phyloP scores from a whole-genome alignment of 2,888 invertebrate species.

The Rhabditoides inermis region DNA sequence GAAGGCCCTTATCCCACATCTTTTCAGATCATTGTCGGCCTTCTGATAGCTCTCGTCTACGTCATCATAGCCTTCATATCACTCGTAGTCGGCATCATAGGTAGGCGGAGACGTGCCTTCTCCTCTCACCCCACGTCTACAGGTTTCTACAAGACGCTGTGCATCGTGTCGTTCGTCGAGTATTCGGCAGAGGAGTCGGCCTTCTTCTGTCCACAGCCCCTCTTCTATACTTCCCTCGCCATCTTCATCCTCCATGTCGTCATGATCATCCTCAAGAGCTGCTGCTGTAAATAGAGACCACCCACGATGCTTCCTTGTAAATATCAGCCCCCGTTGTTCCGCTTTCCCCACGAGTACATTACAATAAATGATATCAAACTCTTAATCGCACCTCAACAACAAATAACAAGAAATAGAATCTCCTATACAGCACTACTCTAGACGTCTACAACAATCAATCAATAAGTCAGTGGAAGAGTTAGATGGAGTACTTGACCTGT shows the following conservation, averaged over 20 bases:
- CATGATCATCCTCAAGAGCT: conserved; percentile 29
- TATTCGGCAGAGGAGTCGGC: conserved; percentile 17
- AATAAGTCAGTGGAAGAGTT: too few species aligned
- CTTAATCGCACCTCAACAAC: too few species aligned
- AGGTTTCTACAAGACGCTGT: conserved; percentile 34
- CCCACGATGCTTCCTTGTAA: too few species aligned
- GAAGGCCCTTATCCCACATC: conserved; percentile 4
- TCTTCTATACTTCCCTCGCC: conserved; percentile 28
- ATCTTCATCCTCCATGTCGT: conserved; percentile 31
- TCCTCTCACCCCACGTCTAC: background rate
- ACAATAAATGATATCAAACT: too few species aligned
- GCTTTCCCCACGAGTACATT: too few species aligned
- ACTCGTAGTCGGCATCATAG: conserved; percentile 24
- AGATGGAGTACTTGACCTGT: conserved; percentile 40
- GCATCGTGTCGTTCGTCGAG: conserved; percentile 25
- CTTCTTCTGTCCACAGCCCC: conserved; percentile 26
- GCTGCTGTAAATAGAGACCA: conserved; percentile 37
- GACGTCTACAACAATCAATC: too few species aligned
- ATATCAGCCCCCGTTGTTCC: too few species aligned
- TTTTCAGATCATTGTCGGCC: conserved; percentile 31
- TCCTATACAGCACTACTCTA: too few species aligned
- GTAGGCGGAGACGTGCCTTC: conserved; percentile 6
- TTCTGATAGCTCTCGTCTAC: conserved; percentile 27
- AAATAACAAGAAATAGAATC: too few species aligned
- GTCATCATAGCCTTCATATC: conserved; percentile 22